A percentile compares a stretch with the other conserved stretches of the same genome.
These are phyloP conservation scores for Lampropteryx suffumata DNA, from an alignment of 2,888 invertebrate genomes.

Conservation along the genomic window DNA sequence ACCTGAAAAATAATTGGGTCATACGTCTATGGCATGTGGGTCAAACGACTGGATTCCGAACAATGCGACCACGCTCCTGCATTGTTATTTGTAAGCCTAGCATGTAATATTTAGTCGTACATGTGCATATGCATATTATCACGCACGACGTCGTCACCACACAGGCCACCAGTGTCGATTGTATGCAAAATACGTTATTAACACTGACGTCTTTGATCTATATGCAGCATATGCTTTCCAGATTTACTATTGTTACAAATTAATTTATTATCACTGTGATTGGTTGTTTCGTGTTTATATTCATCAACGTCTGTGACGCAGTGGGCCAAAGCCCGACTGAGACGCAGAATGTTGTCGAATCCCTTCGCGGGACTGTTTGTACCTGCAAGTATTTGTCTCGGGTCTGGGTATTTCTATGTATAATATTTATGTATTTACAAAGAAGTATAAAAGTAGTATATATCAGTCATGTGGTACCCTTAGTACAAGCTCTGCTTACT, in stretches of 20 bases:
- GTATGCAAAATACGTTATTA: conserved; percentile 64
- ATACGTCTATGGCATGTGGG: background rate
- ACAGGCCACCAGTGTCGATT: conserved; percentile 47
- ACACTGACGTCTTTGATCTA: conserved; percentile 35
- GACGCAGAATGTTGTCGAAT: no score
- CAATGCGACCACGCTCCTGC: conserved; percentile 5
- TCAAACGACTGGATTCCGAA: conserved; percentile 15
- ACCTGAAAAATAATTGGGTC: no score
- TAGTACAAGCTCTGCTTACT: no score
- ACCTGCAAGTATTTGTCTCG: no score
- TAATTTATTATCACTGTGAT: conserved; percentile 15
- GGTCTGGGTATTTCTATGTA: no score
- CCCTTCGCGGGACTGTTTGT: no score
- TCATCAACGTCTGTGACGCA: no score
- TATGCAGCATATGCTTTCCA: conserved; percentile 42
- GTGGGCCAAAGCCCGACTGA: no score
- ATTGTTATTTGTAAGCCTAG: conserved; percentile 5
- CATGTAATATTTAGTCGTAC: conserved; percentile 12
- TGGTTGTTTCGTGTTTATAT: background rate
- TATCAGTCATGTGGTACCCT: no score
- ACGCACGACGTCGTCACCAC: conserved; percentile 50
- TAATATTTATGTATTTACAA: no score
- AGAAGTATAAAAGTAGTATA: no score
- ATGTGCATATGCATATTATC: conserved; percentile 59
- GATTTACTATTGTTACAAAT: conserved; percentile 33